Conservation (phyloP, 2,113 vertebrate species). For the Perca schrenkii region DNA sequence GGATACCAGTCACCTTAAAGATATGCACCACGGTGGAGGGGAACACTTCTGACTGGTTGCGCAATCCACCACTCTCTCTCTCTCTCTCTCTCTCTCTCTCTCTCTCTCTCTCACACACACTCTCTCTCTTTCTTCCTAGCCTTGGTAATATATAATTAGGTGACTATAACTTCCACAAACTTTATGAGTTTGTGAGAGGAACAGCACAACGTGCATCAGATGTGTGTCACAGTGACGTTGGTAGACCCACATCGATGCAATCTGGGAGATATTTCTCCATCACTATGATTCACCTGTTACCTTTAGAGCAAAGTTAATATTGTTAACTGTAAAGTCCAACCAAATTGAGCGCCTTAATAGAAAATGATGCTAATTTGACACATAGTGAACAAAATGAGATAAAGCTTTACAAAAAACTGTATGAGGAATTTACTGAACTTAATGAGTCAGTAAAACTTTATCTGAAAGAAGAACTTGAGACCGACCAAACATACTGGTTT, state of each 20-base stretch:
- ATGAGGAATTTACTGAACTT: no score
- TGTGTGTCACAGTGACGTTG: slow-evolving; percentile 26
- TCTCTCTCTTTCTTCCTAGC: not conserved
- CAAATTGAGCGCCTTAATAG: no score
- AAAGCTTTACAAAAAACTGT: no score
- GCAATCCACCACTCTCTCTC: slow-evolving; percentile 22
- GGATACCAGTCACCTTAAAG: slow-evolving; percentile 43
- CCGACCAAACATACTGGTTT: no score
- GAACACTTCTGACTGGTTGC: slow-evolving; percentile 34
- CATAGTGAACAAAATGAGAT: no score
- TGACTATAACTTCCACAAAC: not conserved
- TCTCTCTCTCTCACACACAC: slow-evolving; percentile 1
- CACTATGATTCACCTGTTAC: not conserved
- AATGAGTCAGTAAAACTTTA: no score
- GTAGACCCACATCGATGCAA: not conserved
- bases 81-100: not conserved
- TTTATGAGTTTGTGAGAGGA: not conserved
- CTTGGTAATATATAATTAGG: not conserved
- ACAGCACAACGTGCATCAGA: not conserved
- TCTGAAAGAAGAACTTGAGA: no score
- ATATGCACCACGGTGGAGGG: slow-evolving; percentile 12
- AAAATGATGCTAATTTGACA: no score
- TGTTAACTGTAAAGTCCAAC: no score
- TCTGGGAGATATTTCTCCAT: not conserved
- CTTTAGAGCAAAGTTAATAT: no score